phyloP scores from a whole-genome alignment of 2,113 vertebrate genomes.

The Balaeniceps rex region DNA sequence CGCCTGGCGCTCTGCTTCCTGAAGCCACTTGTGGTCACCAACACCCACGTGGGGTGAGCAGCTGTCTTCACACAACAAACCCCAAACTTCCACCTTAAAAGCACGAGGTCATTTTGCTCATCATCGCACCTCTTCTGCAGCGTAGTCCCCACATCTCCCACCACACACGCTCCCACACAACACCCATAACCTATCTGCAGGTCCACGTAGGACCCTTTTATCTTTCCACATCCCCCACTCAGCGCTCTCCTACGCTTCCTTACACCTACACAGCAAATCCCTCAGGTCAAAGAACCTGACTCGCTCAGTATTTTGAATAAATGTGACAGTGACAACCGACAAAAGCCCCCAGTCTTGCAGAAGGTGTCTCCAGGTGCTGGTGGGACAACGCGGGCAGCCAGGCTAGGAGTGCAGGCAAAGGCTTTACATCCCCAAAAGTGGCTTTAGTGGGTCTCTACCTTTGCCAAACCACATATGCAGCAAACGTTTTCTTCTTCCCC shows the following conservation, averaged over 20 bases:
- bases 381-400: accelerated
- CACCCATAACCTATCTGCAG: neutral
- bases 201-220: accelerated
- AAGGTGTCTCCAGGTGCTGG: neutral
- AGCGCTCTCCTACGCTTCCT: neutral
- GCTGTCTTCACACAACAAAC: neutral
- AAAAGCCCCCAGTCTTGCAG: neutral
- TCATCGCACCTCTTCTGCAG: accelerated
- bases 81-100: neutral
- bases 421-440: neutral
- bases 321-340: neutral
- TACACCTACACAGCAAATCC: neutral
- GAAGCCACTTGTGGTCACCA: neutral
- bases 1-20: neutral
- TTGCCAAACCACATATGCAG: neutral
- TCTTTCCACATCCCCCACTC: accelerated
- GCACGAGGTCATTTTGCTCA: neutral
- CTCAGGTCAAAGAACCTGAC: neutral
- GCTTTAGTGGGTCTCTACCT: neutral
- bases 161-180: neutral
- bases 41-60: neutral
- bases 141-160: neutral
- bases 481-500: neutral
- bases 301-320: neutral
- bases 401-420: neutral